Conservation (phyloP, 1,140 invertebrate genomes). For the Bombus superbus region DNA sequence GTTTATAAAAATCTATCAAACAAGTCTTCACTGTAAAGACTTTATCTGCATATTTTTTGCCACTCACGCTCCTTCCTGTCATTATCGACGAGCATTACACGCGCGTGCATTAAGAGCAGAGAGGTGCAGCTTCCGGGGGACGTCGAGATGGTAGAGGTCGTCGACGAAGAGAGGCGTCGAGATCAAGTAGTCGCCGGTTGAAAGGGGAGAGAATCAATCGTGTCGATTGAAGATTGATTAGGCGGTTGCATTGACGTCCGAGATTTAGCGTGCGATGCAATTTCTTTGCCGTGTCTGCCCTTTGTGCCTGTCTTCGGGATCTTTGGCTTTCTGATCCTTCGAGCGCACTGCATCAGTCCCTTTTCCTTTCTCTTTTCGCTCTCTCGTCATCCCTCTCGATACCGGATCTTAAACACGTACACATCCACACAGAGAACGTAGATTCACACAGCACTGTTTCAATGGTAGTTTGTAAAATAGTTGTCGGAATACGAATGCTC, state of each 20-base stretch:
- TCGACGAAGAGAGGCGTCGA: conserved; percentile 2
- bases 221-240: conserved; percentile 72
- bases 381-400: conserved; percentile 29
- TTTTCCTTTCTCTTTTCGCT: conserved; percentile 19
- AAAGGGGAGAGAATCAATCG: conserved; percentile 57
- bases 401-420: conserved; percentile 43
- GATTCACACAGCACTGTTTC: conserved; percentile 15
- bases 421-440: neutral
- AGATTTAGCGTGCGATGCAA: conserved; percentile 63
- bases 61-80: neutral
- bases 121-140: neutral
- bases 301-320: conserved; percentile 59
- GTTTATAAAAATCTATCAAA: neutral
- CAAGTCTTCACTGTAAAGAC: neutral
- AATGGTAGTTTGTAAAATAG: conserved; percentile 44
- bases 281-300: conserved; percentile 63
- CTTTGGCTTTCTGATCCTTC: conserved; percentile 48
- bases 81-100: neutral
- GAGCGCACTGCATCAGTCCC: conserved; percentile 29
- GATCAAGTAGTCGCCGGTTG: conserved; percentile 30
- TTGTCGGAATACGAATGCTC: conserved; percentile 19
- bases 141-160: neutral
- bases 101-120: conserved; percentile 11
- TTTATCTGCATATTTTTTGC: neutral
- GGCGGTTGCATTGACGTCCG: conserved; percentile 57